Evolutionary conservation across 2,113 vertebrate species (phyloP).

Genomic region (Ahaetulla prasina): DNA sequence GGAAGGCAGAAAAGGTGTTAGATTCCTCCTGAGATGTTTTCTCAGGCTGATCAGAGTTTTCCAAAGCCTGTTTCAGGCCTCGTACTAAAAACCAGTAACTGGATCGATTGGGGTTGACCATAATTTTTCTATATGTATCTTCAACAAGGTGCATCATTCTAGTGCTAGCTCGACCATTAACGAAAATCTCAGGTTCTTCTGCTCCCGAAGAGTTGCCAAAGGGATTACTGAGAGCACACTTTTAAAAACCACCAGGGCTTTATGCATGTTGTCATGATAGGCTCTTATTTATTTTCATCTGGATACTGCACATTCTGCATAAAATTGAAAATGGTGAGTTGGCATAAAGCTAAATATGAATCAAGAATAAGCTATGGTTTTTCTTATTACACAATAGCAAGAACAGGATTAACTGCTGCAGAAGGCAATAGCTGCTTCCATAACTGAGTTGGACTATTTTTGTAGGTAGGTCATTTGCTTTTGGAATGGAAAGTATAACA

Average conservation of each 20-base stretch:
- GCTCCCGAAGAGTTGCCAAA: background rate
- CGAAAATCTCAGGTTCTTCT: background rate
- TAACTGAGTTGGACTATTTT: background rate
- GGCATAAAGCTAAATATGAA: background rate
- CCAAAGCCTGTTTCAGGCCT: background rate
- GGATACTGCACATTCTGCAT: background rate
- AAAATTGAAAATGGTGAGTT: background rate
- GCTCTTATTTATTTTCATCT: background rate
- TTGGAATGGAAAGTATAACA: background rate
- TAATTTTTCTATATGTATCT: background rate
- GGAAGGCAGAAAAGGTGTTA: background rate
- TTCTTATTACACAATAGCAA: accelerated
- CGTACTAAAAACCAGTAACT: background rate
- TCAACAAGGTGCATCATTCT: background rate
- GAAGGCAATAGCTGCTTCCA: background rate
- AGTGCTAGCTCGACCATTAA: background rate
- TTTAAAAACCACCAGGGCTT: background rate
- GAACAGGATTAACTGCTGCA: background rate
- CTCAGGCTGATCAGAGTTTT: background rate
- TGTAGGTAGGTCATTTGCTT: background rate
- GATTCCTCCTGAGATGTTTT: background rate
- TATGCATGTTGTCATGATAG: background rate
- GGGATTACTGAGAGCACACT: background rate
- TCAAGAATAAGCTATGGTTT: background rate
- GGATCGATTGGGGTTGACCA: background rate